Conservation (phyloP, 2,113 vertebrate species). For the Dromas ardeola region DNA sequence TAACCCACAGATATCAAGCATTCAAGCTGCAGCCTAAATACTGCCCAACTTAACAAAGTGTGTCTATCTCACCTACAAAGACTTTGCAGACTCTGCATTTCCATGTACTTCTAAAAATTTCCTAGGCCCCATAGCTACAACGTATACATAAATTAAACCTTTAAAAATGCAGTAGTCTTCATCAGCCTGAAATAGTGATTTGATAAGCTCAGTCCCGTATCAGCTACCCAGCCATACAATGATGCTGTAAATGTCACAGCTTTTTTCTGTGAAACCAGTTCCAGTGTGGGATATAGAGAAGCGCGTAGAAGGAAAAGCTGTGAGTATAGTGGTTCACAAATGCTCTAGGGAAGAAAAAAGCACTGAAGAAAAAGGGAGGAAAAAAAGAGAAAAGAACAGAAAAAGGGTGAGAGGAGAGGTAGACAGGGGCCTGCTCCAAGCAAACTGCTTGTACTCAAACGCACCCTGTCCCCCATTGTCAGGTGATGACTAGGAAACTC, state of each 20-base stretch:
- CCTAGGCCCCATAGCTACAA: background rate
- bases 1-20: background rate
- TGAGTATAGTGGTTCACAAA: background rate
- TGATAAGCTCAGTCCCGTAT: background rate
- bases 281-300: background rate
- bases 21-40: background rate
- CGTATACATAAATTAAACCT: background rate
- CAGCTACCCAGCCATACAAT: rapidly evolving
- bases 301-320: background rate
- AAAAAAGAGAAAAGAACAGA: background rate
- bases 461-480: background rate
- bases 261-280: background rate
- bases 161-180: background rate
- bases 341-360: background rate
- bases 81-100: background rate
- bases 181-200: background rate
- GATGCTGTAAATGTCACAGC: background rate
- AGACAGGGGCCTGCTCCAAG: background rate
- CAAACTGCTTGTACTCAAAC: background rate
- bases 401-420: background rate
- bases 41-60: background rate
- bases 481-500: background rate
- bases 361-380: background rate
- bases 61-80: background rate
- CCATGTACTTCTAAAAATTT: background rate